A percentile compares a stretch with the other conserved stretches of the same genome.
Conservation (phyloP, 2,797 vertebrate genomes). For the Trachops cirrhosus region DNA sequence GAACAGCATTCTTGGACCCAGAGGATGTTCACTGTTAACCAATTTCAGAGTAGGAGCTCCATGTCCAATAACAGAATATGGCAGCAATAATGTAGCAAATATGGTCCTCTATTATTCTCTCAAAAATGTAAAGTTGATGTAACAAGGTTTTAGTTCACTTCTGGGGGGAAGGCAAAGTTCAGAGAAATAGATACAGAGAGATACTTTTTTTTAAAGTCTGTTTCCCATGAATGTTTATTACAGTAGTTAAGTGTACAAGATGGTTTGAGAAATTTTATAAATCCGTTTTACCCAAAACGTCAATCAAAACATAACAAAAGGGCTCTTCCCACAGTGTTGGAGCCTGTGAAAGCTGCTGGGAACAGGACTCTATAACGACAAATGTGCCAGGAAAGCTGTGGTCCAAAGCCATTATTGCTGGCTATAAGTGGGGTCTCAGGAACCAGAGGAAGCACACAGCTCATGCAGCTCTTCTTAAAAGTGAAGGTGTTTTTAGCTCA, state of each 20-base stretch:
- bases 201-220: not conserved
- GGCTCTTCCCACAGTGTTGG: not conserved
- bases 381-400: not conserved
- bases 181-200: not conserved
- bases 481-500: not conserved
- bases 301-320: conserved; percentile 20
- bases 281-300: conserved; percentile 32
- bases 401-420: not conserved
- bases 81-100: not conserved
- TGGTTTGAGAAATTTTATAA: not conserved
- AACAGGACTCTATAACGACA: not conserved
- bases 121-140: not conserved
- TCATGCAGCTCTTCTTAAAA: not conserved
- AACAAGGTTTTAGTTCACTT: not conserved
- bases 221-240: not conserved
- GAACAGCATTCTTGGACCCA: not conserved
- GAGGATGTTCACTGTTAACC: not conserved
- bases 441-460: not conserved
- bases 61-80: not conserved
- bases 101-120: not conserved
- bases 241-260: conserved; percentile 13
- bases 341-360: not conserved
- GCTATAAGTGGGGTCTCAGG: not conserved
- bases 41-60: not conserved
- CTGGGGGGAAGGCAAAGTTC: not conserved